Evolutionary conservation across 2,113 vertebrate genomes (phyloP), one percentile per base, ranked within the genome.

Genomic region (Centropus unirufus): DNA sequence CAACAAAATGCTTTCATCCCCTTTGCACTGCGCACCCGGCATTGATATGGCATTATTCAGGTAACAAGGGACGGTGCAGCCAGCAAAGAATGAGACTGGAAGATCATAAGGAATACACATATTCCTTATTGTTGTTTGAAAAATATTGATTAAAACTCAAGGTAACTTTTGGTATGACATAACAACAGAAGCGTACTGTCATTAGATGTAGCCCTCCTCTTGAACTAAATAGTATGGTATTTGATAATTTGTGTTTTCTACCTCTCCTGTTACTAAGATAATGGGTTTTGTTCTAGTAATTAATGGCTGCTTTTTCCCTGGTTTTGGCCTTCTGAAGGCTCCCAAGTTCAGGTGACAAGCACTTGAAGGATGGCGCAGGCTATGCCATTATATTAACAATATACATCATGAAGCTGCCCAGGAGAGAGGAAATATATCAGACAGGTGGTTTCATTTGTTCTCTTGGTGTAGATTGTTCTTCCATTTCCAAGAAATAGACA

Each of bases 1-100:
- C 4, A 9, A 93, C 12, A 86, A 92, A 93, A 84, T 67, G 52
- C 63, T 97, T 97, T 69, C 30, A 88, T 85, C 75, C 52, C 11
- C 22, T 87, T 91, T 89, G 78, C 80, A 58, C 76, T 39, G 24
- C 29, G 55, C 49, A 40, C 8, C 23, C 51, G 76, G 14, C 47
- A 67, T 76, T 59, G 49, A 21, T 73, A 61, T 26, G 51, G 27
- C 63, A n/a, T 42, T 85, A 17, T 54, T 19, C 2, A 8, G 29
- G 39, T 86, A 80, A 46, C 29, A 47, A 57, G 26, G 26, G 39
- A 91, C 75, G 83, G 68, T 70, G 89, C 77, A 73, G 30, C 29
- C 86, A 75, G 84, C 51, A 87, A 87, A 87, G n/a, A n/a, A 30
- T 10, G 15, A 54, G 58, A 74, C 82, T 90, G 54, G 39, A 80